phyloP scores from a whole-genome alignment of 2,888 invertebrate species.

The Dioctria linearis region DNA sequence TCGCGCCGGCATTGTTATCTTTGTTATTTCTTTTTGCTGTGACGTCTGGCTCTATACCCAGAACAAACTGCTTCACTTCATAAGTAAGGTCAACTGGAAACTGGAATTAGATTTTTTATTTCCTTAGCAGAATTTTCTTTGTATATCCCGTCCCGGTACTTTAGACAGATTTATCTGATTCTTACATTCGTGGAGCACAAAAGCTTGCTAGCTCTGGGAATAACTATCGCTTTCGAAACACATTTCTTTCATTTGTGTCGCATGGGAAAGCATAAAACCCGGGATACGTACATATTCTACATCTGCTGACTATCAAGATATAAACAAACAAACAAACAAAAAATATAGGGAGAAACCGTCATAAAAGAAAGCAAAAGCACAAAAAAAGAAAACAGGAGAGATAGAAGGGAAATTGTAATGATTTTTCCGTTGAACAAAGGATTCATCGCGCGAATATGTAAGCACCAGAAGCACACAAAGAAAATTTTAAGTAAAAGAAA shows the following conservation, averaged over 20 bases:
- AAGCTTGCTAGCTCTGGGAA: background rate
- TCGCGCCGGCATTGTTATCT: too few relatives aligned
- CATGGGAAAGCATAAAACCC: conserved; percentile 16
- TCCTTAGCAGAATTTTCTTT: background rate
- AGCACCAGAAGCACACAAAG: background rate
- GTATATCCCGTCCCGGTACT: background rate
- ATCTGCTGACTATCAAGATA: too few relatives aligned
- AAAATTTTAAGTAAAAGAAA: background rate
- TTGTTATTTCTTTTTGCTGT: too few relatives aligned
- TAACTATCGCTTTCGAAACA: conserved; percentile 15
- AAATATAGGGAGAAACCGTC: background rate
- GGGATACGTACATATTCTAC: background rate
- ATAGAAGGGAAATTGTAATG: background rate
- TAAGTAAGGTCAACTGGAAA: background rate
- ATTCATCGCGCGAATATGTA: background rate
- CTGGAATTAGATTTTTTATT: background rate
- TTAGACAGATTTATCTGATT: conserved; percentile 19
- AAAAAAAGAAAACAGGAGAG: conserved; percentile 4
- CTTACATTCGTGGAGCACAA: background rate
- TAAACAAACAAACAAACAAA: background rate
- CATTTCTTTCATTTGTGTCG: conserved; percentile 22
- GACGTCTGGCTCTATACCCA: too few relatives aligned
- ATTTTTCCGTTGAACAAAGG: conserved; percentile 19
- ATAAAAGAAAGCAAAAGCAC: conserved; percentile 10
- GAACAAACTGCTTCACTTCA: background rate